These are phyloP conservation scores for Drosophila orosa DNA, from an alignment of 1,140 invertebrate species.

Conservation along the genomic window DNA sequence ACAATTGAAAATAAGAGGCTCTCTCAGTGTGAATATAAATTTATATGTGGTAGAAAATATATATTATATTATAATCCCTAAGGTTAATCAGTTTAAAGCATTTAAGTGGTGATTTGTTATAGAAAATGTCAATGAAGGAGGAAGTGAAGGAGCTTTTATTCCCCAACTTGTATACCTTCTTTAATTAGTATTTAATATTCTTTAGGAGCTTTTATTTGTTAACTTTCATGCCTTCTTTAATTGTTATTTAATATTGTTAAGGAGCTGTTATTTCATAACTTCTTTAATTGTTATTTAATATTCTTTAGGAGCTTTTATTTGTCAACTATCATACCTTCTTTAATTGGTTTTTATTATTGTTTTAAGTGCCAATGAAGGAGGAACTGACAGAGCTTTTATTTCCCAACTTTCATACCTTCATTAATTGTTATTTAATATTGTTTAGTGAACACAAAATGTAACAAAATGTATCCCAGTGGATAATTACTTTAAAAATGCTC, in stretches of 20 bases:
- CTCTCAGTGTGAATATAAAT: constrained; percentile 24
- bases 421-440: too few species aligned
- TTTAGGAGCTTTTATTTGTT: not conserved
- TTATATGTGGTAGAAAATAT: constrained; percentile 15
- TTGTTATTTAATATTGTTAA: too few species aligned
- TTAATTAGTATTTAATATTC: not conserved
- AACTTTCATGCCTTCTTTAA: too few species aligned
- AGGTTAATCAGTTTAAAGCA: not conserved
- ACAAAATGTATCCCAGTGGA: too few species aligned
- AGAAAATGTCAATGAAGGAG: too few species aligned
- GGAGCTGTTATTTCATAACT: not conserved
- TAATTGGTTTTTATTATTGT: too few species aligned
- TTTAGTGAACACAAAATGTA: too few species aligned
- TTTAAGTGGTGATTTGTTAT: not conserved
- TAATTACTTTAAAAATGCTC: too few species aligned
- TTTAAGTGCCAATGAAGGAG: too few species aligned
- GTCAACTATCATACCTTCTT: not conserved
- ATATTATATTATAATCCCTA: not conserved
- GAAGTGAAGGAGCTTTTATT: not conserved
- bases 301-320: not conserved
- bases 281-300: not conserved
- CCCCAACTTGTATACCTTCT: too few species aligned
- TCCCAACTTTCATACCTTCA: too few species aligned
- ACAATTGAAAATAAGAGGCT: constrained; percentile 23
- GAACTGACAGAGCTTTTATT: not conserved